Base-by-base conservation (phyloP, 2,113 vertebrate species). In the Lasiurus cinereus region DNA sequence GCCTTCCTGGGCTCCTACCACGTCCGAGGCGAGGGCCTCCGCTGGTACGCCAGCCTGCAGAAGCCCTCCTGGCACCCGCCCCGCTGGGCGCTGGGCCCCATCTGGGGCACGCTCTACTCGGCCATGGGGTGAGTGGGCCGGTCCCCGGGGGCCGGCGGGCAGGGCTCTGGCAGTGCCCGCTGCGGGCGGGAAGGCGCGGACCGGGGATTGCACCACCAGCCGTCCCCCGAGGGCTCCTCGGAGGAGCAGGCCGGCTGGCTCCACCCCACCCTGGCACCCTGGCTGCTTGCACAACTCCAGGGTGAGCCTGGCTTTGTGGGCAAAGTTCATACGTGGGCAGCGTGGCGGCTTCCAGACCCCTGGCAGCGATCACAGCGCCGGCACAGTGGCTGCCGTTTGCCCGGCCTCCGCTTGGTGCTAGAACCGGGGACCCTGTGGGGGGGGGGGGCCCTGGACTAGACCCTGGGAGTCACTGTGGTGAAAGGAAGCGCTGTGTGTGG, bases 31-130 rank as follows among this genome's bases (percentile, higher is more conserved):
- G 98, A 98, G 96, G 94, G 98, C 10, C 96, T 97, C 18, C 78
- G 31, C 19, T 99, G 98, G 98, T 98, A 98, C 0, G 22, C 94
- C 46, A 67, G 77, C 46, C 92, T 99, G 46, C 95, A 98, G 96
- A 98, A 98, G 93, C 98, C 98, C 14, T 96, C 98, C 2, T 99
- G 98, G 98, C 96, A 97, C 46, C 98, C 98, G 5, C 98, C 98
- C 4, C 98, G 97, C 95, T 98, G 98, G 98, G 19, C 96, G 0
- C 98, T 99, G 93, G 97, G 92, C 88, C 98, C 98, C 14, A 82
- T 98, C 88, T 99, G 98, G 98, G 98, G 98, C 95, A 97, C 97
- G 0, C 97, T 99, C 43, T 99, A 99, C 80, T 98, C 98, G 0
- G 96, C 98, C 33, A 98, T 99, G 98, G 98, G 98, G 98, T 99